A percentile compares a stretch with the other conserved stretches of the same genome.
These are phyloP conservation scores for Axea sp. DNA, from an alignment of 2,888 invertebrate genomes.

Conservation along the genomic window DNA sequence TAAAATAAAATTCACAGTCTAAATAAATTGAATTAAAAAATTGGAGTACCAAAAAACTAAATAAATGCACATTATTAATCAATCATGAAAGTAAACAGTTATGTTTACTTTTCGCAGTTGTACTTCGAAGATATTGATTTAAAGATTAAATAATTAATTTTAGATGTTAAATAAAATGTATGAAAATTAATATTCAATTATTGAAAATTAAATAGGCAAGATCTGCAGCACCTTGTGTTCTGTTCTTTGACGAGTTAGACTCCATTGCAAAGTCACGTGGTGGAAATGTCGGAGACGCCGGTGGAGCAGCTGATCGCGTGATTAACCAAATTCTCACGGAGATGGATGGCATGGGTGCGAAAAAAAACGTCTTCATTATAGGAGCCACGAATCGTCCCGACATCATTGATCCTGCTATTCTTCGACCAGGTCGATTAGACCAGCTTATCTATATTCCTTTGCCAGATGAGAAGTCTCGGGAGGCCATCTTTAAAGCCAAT, in stretches of 20 bases:
- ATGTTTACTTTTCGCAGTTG: no score
- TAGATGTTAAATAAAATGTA: no score
- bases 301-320: slow-evolving; percentile 98
- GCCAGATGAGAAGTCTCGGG: slow-evolving; percentile 98
- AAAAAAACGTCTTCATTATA: slow-evolving; percentile 99
- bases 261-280: slow-evolving; percentile 99
- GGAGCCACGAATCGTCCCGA: slow-evolving; percentile 97
- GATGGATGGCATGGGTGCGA: slow-evolving; percentile 99
- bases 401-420: slow-evolving; percentile 99
- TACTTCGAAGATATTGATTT: no score
- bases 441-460: slow-evolving; percentile 99
- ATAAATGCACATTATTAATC: no score
- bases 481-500: slow-evolving; percentile 97
- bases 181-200: no score
- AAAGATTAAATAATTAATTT: no score
- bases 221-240: slow-evolving; percentile 98
- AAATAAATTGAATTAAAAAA: no score
- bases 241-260: slow-evolving; percentile 99
- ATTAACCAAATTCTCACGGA: slow-evolving; percentile 99
- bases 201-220: slow-evolving; percentile 91
- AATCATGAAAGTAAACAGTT: no score
- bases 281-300: slow-evolving; percentile 97
- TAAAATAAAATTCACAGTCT: no score
- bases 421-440: slow-evolving; percentile 98
- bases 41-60: no score